These are phyloP conservation scores for Scelioninae gen. 2 DNA, from an alignment of 2,888 invertebrate genomes.

Conservation along the genomic window DNA sequence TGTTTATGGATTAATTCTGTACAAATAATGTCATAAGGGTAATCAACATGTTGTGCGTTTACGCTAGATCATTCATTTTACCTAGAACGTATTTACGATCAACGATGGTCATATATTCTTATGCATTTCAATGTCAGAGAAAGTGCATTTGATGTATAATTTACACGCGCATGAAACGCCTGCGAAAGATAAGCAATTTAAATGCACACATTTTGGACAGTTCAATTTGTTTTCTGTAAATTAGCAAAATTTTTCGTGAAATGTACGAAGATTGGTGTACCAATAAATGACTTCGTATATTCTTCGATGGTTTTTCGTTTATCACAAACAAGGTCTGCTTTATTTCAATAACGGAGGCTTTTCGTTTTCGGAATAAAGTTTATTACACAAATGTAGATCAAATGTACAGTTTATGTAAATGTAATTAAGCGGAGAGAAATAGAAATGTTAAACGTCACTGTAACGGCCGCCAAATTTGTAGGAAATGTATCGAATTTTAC, in stretches of 20 bases:
- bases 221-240: neutral
- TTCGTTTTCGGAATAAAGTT: conserved; percentile 1
- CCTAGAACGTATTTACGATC: conserved; percentile 50
- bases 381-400: conserved; percentile 19
- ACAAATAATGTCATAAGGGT: neutral
- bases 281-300: too few relatives aligned
- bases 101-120: conserved; percentile 33
- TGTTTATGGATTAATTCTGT: neutral
- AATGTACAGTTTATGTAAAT: conserved; percentile 50
- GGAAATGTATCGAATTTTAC: conserved; percentile 23
- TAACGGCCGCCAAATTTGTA: conserved; percentile 7
- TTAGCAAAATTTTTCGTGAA: too few relatives aligned
- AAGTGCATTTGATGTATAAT: conserved; percentile 45
- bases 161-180: too few relatives aligned
- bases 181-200: too few relatives aligned
- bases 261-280: too few relatives aligned
- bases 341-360: too few relatives aligned
- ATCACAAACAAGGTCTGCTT: too few relatives aligned
- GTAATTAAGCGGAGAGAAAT: conserved; percentile 45
- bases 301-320: too few relatives aligned
- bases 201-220: conserved; percentile 9
- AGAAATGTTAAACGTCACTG: conserved; percentile 29
- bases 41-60: neutral
- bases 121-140: conserved; percentile 53
- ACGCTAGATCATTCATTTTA: conserved; percentile 36